These are phyloP conservation scores for Gymnobelideus leadbeateri DNA, from an alignment of 2,113 vertebrate species.

Conservation along the genomic window DNA sequence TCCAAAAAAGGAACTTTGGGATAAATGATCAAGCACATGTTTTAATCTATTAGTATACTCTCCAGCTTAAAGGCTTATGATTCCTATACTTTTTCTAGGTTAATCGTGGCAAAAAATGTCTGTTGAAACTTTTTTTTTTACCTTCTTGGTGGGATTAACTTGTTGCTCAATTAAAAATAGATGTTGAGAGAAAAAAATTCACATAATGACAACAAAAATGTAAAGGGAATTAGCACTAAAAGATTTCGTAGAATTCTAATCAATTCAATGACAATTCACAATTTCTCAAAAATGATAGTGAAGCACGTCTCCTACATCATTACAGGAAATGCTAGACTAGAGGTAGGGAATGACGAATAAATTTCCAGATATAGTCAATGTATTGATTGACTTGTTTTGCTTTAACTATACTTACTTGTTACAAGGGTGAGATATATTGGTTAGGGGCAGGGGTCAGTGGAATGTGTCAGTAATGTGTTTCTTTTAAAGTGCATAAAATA, in stretches of 20 bases:
- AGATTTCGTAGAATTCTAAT: neutral
- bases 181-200: neutral
- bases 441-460: neutral
- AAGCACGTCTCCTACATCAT: neutral
- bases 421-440: neutral
- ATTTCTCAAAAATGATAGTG: neutral
- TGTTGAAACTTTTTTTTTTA: neutral
- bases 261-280: neutral
- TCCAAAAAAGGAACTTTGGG: slow-evolving; percentile 5
- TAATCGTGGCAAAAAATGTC: neutral
- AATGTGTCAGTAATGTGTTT: neutral
- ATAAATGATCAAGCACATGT: neutral
- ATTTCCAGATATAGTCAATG: neutral
- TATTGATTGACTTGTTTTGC: neutral
- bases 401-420: neutral
- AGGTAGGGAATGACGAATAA: neutral
- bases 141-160: neutral
- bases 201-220: neutral
- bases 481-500: neutral
- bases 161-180: neutral
- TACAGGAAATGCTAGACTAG: neutral
- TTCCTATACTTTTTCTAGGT: neutral
- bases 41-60: slow-evolving; percentile 31
- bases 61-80: neutral
- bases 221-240: neutral